Base-by-base conservation (phyloP, 2,888 invertebrate genomes). In the Pocota personata region DNA sequence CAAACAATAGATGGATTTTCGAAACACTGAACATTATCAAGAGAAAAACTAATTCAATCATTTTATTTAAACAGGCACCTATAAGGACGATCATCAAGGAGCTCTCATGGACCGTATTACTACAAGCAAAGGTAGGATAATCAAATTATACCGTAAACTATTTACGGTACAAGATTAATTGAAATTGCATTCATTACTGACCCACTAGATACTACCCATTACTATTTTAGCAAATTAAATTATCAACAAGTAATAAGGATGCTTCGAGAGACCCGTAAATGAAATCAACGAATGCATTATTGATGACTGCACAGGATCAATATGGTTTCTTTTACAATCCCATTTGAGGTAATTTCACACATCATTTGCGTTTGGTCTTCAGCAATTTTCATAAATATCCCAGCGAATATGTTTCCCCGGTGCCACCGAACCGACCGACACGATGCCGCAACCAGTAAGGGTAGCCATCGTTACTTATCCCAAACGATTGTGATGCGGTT, bases 321-420 rank as follows among this genome's bases (percentile, higher is more conserved):
- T 69, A 69, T 14, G 43, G 52, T 62, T 84, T 69, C 71, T 60
- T 71, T 76, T 52, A 71, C 37, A 79, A 84, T 75, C 24, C 55
- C 71, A 67, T 86, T 76, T 66, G 71, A 71, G 75, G 80, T 76
- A 76, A 86, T 86, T 86, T 86, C 80, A 86, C 75, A 76, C 84
- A 80, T 86, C 84, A 86, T 86, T 86, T 86, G 71, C 76, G 52
- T 75, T 67, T 52, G 62, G 75, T 80, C 71, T 66, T 60, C 37
- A 58, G 62, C 50, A 69, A 76, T 86, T 86, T 86, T 86, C 75
- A 86, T 86, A 86, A 86, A 80, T 86, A 69, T 50, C 55, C 60
- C 10, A 78, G 37, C 67, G 67, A 73, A 78, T 78, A 73, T 83
- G 78, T 73, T 72, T 21, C 35, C 52, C 32, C 1, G 46, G 6